phyloP scores from a whole-genome alignment of 1,140 invertebrate genomes.

The Anastatus disparis region DNA sequence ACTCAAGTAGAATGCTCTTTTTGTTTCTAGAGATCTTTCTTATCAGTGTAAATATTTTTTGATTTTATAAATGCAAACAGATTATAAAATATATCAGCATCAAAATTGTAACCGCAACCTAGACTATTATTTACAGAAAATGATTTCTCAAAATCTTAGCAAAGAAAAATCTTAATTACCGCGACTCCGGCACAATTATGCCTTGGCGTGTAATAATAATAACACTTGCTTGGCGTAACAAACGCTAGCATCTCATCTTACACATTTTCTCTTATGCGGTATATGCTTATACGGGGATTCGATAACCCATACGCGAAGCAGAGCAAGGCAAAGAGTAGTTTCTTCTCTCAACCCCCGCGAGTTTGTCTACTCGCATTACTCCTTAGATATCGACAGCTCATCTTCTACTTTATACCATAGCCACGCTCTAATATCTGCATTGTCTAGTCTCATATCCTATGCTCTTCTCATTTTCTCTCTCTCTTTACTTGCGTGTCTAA shows the following conservation, averaged over 20 bases:
- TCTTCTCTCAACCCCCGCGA: conserved; percentile 42
- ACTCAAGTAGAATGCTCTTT: too few relatives aligned
- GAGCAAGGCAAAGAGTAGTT: too few relatives aligned
- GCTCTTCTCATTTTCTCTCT: conserved; percentile 37
- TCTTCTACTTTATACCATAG: conserved; percentile 54
- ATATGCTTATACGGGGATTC: conserved; percentile 15
- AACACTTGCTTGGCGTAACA: conserved; percentile 10
- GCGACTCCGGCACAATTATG: conserved; percentile 37
- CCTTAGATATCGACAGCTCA: conserved; percentile 59
- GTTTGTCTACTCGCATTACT: conserved; percentile 59
- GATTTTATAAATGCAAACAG: too few relatives aligned
- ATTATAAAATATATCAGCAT: too few relatives aligned
- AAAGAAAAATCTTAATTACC: conserved; percentile 27
- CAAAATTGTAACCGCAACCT: too few relatives aligned
- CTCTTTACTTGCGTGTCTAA: conserved; percentile 56
- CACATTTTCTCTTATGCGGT: conserved; percentile 16
- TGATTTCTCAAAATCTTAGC: too few relatives aligned
- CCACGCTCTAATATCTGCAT: conserved; percentile 60
- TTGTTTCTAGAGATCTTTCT: too few relatives aligned
- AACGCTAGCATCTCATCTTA: conserved; percentile 7
- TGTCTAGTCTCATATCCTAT: conserved; percentile 55
- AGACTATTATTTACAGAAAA: too few relatives aligned
- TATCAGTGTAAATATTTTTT: too few relatives aligned
- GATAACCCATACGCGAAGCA: conserved; percentile 23
- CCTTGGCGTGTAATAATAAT: neutral